These are phyloP conservation scores for Poicephalus meyeri DNA, from an alignment of 2,113 vertebrate genomes.

Conservation along the genomic window DNA sequence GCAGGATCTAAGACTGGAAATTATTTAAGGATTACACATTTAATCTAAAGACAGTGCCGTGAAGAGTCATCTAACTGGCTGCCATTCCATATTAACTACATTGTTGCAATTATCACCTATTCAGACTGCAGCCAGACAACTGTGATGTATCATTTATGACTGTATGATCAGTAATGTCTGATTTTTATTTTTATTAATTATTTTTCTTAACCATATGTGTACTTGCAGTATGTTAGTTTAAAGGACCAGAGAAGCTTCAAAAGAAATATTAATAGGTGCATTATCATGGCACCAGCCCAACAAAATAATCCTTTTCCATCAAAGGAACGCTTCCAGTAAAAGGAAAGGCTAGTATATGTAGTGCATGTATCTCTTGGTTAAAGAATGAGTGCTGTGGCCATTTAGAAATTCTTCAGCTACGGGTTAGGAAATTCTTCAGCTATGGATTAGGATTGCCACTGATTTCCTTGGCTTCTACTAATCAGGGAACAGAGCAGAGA, in stretches of 20 bases:
- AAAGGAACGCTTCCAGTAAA: not conserved
- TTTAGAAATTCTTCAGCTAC: not conserved
- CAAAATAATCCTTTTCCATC: not conserved
- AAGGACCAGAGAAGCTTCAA: not conserved
- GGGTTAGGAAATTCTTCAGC: not conserved
- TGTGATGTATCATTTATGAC: conserved; percentile 14
- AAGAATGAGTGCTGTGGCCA: not conserved
- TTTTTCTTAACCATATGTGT: not conserved
- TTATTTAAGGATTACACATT: not conserved
- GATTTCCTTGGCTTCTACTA: not conserved
- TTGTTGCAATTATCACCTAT: not conserved
- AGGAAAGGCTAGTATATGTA: not conserved
- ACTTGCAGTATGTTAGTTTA: not conserved
- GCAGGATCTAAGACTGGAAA: not conserved
- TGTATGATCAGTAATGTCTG: not conserved
- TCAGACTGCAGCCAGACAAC: not conserved
- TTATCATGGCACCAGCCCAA: not conserved
- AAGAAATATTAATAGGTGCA: not conserved
- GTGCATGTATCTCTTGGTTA: not conserved
- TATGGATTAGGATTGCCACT: not conserved
- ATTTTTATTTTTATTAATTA: not conserved
- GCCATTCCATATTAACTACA: not conserved
- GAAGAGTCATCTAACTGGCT: not conserved
- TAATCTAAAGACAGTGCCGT: not conserved
- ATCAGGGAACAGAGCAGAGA: not conserved